These are phyloP conservation scores for Megalonaias nervosa DNA, from an alignment of 1,140 invertebrate species.

Conservation along the genomic window DNA sequence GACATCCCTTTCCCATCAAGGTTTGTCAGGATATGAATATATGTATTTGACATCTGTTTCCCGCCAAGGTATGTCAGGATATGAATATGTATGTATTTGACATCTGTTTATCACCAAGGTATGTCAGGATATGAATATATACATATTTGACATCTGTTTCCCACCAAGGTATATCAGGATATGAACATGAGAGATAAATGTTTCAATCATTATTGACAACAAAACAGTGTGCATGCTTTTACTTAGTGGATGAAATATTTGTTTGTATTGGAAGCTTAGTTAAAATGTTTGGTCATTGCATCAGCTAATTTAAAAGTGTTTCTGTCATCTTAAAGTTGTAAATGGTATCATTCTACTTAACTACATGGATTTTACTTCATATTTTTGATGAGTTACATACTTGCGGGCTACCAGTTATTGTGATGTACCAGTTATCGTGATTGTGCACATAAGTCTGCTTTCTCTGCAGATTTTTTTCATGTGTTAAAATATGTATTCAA, in stretches of 20 bases:
- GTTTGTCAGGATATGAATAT: constrained; percentile 70
- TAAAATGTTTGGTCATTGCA: neutral
- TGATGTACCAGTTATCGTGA: too few relatives aligned
- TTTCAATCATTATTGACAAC: too few relatives aligned
- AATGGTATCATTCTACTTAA: too few relatives aligned
- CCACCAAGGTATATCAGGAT: constrained; percentile 79
- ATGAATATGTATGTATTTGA: constrained; percentile 84
- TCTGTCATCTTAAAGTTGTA: too few relatives aligned
- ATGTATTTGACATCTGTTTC: constrained; percentile 81
- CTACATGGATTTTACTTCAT: too few relatives aligned
- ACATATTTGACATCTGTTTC: constrained; percentile 92
- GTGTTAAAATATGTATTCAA: too few relatives aligned
- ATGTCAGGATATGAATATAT: constrained; percentile 69
- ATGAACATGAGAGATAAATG: constrained; percentile 63
- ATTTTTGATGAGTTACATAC: too few relatives aligned
- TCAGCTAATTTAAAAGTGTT: neutral
- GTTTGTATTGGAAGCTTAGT: neutral
- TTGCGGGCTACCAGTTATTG: too few relatives aligned
- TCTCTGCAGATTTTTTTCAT: too few relatives aligned
- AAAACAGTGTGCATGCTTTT: too few relatives aligned
- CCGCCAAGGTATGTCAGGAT: constrained; percentile 79
- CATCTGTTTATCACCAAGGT: constrained; percentile 79
- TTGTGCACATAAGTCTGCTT: too few relatives aligned
- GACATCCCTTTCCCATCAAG: constrained; percentile 92
- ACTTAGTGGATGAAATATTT: neutral